phyloP scores from a whole-genome alignment of 2,797 vertebrate species.

The Chiloscyllium punctatum region DNA sequence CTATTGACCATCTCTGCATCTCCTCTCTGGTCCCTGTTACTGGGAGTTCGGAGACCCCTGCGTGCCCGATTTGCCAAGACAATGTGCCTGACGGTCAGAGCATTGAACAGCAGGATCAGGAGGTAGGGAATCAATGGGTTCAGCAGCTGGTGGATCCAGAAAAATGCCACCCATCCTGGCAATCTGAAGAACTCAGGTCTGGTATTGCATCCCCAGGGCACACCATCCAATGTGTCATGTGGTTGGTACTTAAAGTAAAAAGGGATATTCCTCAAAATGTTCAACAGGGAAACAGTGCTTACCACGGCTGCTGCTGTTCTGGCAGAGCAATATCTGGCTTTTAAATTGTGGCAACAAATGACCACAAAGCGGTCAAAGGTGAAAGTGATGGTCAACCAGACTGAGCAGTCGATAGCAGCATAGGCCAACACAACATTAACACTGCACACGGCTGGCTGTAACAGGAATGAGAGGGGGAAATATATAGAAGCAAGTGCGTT shows the following conservation, averaged over 20 bases:
- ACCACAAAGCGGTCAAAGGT: not conserved
- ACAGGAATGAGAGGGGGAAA: not conserved
- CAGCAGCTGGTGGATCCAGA: not conserved
- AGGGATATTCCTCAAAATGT: not conserved
- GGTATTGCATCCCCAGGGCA: not conserved
- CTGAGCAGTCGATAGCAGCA: not conserved
- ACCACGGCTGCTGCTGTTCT: not conserved
- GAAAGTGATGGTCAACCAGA: not conserved
- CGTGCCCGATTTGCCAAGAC: not conserved
- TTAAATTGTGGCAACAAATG: not conserved
- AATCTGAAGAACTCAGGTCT: not conserved
- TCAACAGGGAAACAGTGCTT: not conserved
- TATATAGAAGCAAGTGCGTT: accelerated
- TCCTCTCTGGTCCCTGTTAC: not conserved
- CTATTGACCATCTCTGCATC: not conserved
- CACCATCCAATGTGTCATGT: not conserved
- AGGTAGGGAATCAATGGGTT: not conserved
- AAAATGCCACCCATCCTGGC: not conserved
- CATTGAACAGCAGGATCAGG: not conserved
- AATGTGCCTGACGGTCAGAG: not conserved
- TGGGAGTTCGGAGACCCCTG: not conserved
- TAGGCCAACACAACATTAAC: accelerated
- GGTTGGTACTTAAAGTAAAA: not conserved
- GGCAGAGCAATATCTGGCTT: not conserved
- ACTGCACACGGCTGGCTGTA: not conserved